Percentiles rank a stretch among this genome's conserved stretches.
Conservation (phyloP, 2,113 vertebrate species). For the Melanerpes formicivorus region DNA sequence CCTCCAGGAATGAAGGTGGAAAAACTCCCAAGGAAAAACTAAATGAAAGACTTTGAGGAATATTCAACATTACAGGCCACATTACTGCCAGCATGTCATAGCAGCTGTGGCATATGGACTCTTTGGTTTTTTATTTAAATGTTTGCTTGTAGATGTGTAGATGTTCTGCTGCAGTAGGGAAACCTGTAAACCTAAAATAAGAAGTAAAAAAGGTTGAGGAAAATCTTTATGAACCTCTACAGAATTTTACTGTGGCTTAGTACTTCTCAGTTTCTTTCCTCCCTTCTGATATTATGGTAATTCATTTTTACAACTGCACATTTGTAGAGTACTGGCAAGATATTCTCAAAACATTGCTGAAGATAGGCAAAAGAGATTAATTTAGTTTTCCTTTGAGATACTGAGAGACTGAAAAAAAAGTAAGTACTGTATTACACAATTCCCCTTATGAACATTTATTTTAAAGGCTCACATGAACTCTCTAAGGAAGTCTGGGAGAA, state of each 20-base stretch:
- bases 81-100: not conserved
- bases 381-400: not conserved
- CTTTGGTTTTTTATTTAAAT: not conserved
- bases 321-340: not conserved
- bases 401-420: not conserved
- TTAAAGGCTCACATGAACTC: not conserved
- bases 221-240: not conserved
- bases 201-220: not conserved
- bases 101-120: rapidly evolving
- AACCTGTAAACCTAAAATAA: not conserved
- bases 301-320: not conserved
- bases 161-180: not conserved
- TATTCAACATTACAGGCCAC: not conserved
- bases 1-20: not conserved
- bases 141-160: not conserved
- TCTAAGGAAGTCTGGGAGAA: not conserved
- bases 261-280: not conserved
- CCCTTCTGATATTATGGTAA: not conserved
- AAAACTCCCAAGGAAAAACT: not conserved
- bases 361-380: constrained; percentile 1
- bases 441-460: not conserved
- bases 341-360: not conserved
- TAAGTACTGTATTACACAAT: not conserved
- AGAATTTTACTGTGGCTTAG: not conserved
- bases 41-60: not conserved